Evolutionary conservation across 2,888 invertebrate species (phyloP), one percentile per base, ranked within the genome.

Genomic region (Dyspetes luteomarginatus): DNA sequence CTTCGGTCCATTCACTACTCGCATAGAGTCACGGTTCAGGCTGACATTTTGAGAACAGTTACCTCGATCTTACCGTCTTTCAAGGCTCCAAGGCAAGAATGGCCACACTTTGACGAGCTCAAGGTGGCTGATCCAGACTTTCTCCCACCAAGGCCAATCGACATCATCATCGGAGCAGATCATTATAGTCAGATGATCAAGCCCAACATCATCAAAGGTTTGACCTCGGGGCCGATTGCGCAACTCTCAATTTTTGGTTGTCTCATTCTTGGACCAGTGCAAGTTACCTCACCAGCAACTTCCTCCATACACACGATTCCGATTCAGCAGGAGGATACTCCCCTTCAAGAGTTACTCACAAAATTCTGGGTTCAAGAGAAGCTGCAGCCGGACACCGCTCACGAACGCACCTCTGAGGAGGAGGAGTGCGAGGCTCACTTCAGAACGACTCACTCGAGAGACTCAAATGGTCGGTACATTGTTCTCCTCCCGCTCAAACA

Each of bases 51-150:
- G 3, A 60, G 2, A 5, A 9, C 3, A 12, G 17, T 15, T 30
- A 12, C 9, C 1, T 19, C 12, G 4, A 22, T 9, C 0, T n/a
- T 22, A 2, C 71, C 9, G 17, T 43, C 9, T 5, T 41, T 9
- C 22, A 17, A 17, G 19, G 12, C 22, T 19, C 17, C 41, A 3
- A 17, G 1, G 19, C 22, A 9, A 22, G n/a, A 0, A 22, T 78
- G 77, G 67, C n/a, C 19, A 17, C 65, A 81, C n/a, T 43, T 72
- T 4, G 30, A 52, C 9, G 43, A 36, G 1, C 60, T 78, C 4
- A 60, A 43, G 26, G 58, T 81, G n/a, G 81, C 77, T 0, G 77
- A 81, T 56, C 77, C 81, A 9, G 60, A 45, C 15, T n/a, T n/a
- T n/a, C n/a, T n/a, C n/a, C n/a, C n/a, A n/a, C n/a, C n/a, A n/a